A percentile compares a stretch with the other conserved stretches of the same genome.
These are phyloP conservation scores for Ruditapes philippinarum DNA, from an alignment of 1,140 invertebrate species.

Conservation along the genomic window DNA sequence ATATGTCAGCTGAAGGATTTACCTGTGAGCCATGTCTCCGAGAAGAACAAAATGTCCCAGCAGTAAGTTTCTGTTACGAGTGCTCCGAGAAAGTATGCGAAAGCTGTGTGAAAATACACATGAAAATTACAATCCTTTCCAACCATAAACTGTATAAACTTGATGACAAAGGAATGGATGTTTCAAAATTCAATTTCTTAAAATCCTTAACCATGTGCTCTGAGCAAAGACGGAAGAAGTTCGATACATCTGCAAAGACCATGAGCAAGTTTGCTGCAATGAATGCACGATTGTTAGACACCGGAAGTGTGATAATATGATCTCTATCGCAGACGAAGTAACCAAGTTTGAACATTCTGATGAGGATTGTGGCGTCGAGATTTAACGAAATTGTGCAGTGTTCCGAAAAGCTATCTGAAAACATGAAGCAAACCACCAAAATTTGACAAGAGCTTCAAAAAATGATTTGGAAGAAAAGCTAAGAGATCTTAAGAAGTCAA, in stretches of 20 bases:
- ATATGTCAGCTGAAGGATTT: not conserved
- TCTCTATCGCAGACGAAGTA: not conserved
- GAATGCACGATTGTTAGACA: not conserved
- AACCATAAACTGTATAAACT: not conserved
- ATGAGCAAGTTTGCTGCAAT: conserved; percentile 14
- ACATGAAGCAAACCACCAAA: not conserved
- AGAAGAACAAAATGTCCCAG: not conserved
- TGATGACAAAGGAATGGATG: not conserved
- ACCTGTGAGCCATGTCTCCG: conserved; percentile 1
- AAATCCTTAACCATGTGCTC: not conserved
- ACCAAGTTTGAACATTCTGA: not conserved
- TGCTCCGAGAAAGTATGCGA: not conserved
- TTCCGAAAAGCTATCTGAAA: not conserved
- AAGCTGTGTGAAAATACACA: not conserved
- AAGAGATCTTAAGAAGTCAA: not conserved
- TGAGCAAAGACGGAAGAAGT: not conserved
- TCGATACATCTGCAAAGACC: conserved; percentile 25
- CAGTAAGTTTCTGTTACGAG: not conserved
- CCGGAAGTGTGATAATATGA: conserved; percentile 11
- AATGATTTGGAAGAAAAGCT: not conserved
- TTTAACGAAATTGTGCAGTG: not conserved
- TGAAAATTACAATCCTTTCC: not conserved
- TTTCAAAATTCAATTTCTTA: not conserved
- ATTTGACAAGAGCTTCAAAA: not conserved
- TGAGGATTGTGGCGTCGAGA: not conserved